Evolutionary conservation across 2,888 invertebrate genomes (phyloP).

Genomic region (Pyrrhia umbra): DNA sequence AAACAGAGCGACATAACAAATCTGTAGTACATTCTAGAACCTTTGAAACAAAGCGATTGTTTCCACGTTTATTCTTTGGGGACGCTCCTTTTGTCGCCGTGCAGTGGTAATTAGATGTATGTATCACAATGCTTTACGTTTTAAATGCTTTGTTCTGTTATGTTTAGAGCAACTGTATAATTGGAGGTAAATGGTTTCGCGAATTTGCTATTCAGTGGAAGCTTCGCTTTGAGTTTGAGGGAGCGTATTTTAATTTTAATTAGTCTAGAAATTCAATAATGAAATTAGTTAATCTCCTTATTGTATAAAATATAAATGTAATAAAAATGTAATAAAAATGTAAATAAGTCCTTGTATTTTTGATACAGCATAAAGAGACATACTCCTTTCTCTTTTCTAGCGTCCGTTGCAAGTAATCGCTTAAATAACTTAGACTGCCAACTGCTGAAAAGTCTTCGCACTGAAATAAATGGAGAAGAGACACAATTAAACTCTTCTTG

Average conservation of each 20-base stretch:
- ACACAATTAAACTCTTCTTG: too few relatives aligned
- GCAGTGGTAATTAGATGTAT: slow-evolving; percentile 59
- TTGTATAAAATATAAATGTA: not conserved
- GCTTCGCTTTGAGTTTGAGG: slow-evolving; percentile 8
- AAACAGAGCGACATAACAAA: slow-evolving; percentile 51
- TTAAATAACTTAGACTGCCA: too few relatives aligned
- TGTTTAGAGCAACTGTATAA: slow-evolving; percentile 19
- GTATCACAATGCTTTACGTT: slow-evolving; percentile 25
- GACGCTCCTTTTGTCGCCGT: slow-evolving; percentile 47
- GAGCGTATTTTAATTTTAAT: slow-evolving; percentile 33
- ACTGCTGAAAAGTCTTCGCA: too few relatives aligned
- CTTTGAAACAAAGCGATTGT: slow-evolving; percentile 62
- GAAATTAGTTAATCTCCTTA: not conserved
- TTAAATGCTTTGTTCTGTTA: slow-evolving; percentile 41
- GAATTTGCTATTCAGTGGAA: slow-evolving; percentile 4
- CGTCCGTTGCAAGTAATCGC: too few relatives aligned
- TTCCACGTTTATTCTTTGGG: slow-evolving; percentile 52
- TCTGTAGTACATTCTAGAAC: slow-evolving; percentile 42
- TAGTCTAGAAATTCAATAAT: slow-evolving; percentile 20
- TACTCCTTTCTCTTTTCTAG: too few relatives aligned
- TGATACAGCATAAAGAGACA: too few relatives aligned
- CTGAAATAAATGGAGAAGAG: too few relatives aligned
- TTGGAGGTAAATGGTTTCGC: slow-evolving; percentile 17
- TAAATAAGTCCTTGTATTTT: too few relatives aligned
- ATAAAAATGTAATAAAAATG: too few relatives aligned